A percentile compares a stretch with the other conserved stretches of the same genome.
These are phyloP conservation scores for Sinocyclocheilus grahami DNA, from an alignment of 2,113 vertebrate genomes.

Conservation along the genomic window DNA sequence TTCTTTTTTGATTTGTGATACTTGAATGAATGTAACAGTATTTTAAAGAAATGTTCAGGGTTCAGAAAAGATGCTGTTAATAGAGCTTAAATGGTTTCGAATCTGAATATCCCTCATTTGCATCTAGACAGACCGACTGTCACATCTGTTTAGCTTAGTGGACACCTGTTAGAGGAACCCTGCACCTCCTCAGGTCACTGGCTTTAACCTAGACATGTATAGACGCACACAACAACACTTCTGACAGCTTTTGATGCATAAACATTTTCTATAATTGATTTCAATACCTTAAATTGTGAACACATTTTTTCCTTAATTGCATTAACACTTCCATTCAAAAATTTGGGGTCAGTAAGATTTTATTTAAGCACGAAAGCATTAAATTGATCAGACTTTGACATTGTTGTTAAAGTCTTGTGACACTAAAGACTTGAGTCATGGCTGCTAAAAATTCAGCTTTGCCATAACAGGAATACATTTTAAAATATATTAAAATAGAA, in stretches of 20 bases:
- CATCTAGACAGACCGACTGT: background rate
- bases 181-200: conserved; percentile 23
- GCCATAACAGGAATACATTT: too few species aligned
- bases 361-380: too few species aligned
- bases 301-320: too few species aligned
- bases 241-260: background rate
- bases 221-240: background rate
- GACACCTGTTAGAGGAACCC: conserved; percentile 43
- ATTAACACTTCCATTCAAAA: too few species aligned
- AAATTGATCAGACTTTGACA: too few species aligned
- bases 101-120: background rate
- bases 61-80: background rate
- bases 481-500: too few species aligned
- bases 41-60: background rate
- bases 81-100: background rate
- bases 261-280: background rate
- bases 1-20: background rate
- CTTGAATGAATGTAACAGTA: background rate
- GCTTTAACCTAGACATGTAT: background rate
- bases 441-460: too few species aligned
- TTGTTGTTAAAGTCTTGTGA: too few species aligned
- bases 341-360: too few species aligned
- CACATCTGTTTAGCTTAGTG: conserved; percentile 49
- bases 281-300: background rate
- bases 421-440: too few species aligned